phyloP scores from a whole-genome alignment of 53 echinoderm and acorn worm species.

The Hippasteria phrygiana region DNA sequence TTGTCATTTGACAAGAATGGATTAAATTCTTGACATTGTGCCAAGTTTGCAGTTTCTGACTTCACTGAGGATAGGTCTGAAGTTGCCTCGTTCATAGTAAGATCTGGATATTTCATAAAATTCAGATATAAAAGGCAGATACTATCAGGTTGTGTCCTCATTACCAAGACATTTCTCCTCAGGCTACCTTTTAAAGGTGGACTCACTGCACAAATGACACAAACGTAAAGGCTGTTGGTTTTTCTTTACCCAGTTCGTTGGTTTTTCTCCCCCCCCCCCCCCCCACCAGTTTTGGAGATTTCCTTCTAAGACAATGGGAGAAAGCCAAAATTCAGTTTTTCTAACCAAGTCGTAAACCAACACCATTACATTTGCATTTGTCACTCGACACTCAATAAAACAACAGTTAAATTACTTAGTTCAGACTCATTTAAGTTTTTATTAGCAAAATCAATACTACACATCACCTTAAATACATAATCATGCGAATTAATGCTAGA shows the following conservation, averaged over 20 bases:
- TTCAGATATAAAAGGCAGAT: conserved; percentile 67
- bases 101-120: conserved; percentile 70
- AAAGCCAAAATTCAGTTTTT: no score
- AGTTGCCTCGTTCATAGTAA: conserved; percentile 63
- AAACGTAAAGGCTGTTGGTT: conserved; percentile 43
- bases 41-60: conserved; percentile 60
- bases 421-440: conserved; percentile 40
- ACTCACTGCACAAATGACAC: conserved; percentile 42
- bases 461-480: conserved; percentile 18
- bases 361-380: conserved; percentile 37
- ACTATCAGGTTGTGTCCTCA: conserved; percentile 64
- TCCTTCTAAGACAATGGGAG: no score
- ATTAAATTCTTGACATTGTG: conserved; percentile 67
- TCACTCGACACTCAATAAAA: conserved; percentile 56
- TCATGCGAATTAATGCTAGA: conserved; percentile 36
- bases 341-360: no score
- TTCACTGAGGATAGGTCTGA: conserved; percentile 62
- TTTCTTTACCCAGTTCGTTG: neutral
- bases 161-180: conserved; percentile 19
- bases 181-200: conserved; percentile 45
- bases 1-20: conserved; percentile 68
- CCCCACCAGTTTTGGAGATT: neutral
- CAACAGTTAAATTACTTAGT: conserved; percentile 30
- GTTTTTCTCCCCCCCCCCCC: no score
- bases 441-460: conserved; percentile 51